Evolutionary conservation across 1,140 invertebrate genomes (phyloP), one percentile per base, ranked within the genome.

Genomic region (Colletes latitarsis): DNA sequence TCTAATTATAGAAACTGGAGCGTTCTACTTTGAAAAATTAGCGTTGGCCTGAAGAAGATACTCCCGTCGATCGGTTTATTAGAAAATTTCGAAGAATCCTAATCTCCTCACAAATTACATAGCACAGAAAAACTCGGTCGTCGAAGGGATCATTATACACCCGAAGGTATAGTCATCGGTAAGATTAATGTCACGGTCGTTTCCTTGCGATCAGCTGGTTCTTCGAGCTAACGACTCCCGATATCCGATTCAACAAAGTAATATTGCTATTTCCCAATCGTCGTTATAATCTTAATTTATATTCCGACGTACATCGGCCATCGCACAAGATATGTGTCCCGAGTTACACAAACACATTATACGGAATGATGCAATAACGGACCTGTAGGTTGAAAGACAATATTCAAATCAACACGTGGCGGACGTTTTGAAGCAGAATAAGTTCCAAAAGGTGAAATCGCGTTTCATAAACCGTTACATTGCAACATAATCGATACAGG

Each of bases 331-430:
- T 43, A 43, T 71, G 39, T 43, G 55, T 55, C 15, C 58, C 58
- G 30, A 52, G 60, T 74, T 74, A 64, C 72, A 55, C 60, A 19
- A 63, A 74, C 46, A 53, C 60, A 41, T 53, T 74, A 21, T 55
- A 64, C 46, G 3, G 8, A 5, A 15, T 74, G 72, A 74, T 55
- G 49, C 46, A 74, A 74, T 15, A 15, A 41, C 21, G 21, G 15
- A 4, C 43, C 68, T 70, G 21, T 58, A 41, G 55, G 39, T 64
- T 53, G 60, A 53, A 74, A 64, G 55, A 30, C 30, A 53, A 64
- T 21, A 43, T 74, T 74, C 72, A 63, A 74, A 74, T 74, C 60
- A 30, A 53, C 72, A 6, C 30, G 60, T 53, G 72, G 21, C 14
- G 30, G 0, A 21, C 17, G 46, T 52, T 41, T 39, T 43, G 9